Conservation (phyloP, 1,140 invertebrate species). For the Drosophila lacteicornis region DNA sequence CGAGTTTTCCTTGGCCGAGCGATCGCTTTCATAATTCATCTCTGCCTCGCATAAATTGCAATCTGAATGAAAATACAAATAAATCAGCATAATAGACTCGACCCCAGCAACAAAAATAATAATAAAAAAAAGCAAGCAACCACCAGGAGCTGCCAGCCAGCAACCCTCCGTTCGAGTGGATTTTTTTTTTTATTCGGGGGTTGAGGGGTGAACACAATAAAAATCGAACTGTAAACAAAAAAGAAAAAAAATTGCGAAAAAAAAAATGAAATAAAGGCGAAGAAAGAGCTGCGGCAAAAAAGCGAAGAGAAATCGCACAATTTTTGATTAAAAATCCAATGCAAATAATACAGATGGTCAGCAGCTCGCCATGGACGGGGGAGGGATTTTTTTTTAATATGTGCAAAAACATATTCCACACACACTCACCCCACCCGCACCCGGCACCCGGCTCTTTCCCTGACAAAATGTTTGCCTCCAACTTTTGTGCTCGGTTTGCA, state of each 20-base stretch:
- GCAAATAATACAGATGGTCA: constrained; percentile 68
- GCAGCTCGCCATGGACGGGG: constrained; percentile 13
- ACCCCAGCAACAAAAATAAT: constrained; percentile 17
- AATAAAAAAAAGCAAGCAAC: constrained; percentile 37
- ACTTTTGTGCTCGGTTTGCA: constrained; percentile 63
- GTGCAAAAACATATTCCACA: constrained; percentile 58
- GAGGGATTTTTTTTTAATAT: constrained; percentile 30
- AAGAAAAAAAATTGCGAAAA: constrained; percentile 4
- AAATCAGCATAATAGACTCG: constrained; percentile 81
- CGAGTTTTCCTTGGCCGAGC: constrained; percentile 43
- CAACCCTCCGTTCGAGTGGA: constrained; percentile 62
- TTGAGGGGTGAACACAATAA: constrained; percentile 41
- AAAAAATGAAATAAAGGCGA: constrained; percentile 13
- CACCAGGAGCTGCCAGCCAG: constrained; percentile 36
- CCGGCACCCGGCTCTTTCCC: background rate
- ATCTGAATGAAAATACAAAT: constrained; percentile 79
- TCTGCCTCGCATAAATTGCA: constrained; percentile 73
- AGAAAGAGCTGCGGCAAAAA: constrained; percentile 32
- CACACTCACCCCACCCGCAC: background rate
- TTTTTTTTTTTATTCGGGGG: constrained; percentile 10
- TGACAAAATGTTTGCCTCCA: constrained; percentile 64
- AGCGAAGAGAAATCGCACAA: constrained; percentile 51
- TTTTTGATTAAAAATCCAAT: constrained; percentile 79
- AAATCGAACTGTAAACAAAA: constrained; percentile 59
- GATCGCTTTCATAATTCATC: constrained; percentile 71